Evolutionary conservation across 2,888 invertebrate species (phyloP).

Genomic region (Phragmatobia fuliginosa): DNA sequence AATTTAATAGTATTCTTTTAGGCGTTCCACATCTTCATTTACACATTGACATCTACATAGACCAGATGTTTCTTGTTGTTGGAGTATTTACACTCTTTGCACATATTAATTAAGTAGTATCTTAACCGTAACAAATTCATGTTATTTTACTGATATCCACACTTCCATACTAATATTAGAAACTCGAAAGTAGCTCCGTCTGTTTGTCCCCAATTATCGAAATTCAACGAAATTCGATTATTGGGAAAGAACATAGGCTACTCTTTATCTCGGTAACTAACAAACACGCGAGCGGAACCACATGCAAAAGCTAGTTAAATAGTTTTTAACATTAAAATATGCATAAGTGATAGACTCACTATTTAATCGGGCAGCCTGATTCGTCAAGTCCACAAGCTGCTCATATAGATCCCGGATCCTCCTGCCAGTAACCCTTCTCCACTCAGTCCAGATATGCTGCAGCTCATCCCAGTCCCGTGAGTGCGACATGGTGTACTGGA

Average conservation of each 20-base stretch:
- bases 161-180: too few relatives aligned
- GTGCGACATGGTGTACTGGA: conserved; percentile 91
- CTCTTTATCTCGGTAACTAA: too few relatives aligned
- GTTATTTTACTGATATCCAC: too few relatives aligned
- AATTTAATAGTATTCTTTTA: not conserved
- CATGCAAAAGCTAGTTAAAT: too few relatives aligned
- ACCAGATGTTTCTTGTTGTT: too few relatives aligned
- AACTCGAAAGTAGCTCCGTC: too few relatives aligned
- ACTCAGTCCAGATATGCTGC: conserved; percentile 95
- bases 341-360: conserved; percentile 86
- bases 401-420: conserved; percentile 93
- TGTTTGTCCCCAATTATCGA: too few relatives aligned
- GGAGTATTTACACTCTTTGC: too few relatives aligned
- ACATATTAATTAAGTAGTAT: not conserved
- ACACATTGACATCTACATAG: not conserved
- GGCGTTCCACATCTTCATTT: not conserved
- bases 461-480: conserved; percentile 95
- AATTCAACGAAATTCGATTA: too few relatives aligned
- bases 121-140: not conserved
- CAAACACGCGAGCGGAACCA: too few relatives aligned
- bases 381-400: conserved; percentile 92
- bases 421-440: conserved; percentile 94
- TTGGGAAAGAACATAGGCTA: too few relatives aligned
- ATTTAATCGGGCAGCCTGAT: conserved; percentile 92
- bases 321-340: too few relatives aligned